Evolutionary conservation across 2,113 vertebrate genomes (phyloP), one percentile per base, ranked within the genome.

Genomic region (Pterocles orientalis): DNA sequence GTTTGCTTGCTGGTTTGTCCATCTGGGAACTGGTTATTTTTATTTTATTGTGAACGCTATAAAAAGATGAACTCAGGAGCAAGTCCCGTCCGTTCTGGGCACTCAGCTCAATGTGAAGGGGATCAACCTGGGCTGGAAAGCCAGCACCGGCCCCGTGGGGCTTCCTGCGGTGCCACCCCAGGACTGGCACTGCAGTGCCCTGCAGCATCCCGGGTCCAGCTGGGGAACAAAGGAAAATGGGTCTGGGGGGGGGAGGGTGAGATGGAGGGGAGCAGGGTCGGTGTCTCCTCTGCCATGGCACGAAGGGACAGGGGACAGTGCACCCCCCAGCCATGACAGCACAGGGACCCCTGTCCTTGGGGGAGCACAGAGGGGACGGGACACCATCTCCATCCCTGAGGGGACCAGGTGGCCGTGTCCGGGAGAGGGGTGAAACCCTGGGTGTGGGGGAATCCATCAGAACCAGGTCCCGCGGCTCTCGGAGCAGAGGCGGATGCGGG

Each of bases 121-220:
- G 70, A 82, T 8, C 51, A 61, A 29, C 47, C 34, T 45, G 65
- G 54, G 48, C 48, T 57, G 56, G n/a, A 36, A 43, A 62, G 43
- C 1, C 2, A 58, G 43, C 6, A 5, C 24, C 0, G 3, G 4
- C 41, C 21, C 26, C 2, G 1, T 5, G 31, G 41, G n/a, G 39
- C 28, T 54, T 33, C 80, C 66, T 3, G 3, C 0, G 4, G 43
- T 9, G 15, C 1, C 3, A 31, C 61, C 25, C 18, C 7, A 9
- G 51, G 6, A 2, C 75, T 31, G 39, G 41, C 48, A 20, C 53
- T 2, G 0, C 1, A 10, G 10, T 24, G 48, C 54, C 31, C 48
- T 39, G 73, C 31, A 12, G 54, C 75, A 26, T 17, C 69, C 41
- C 2, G 1, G 48, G 34, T 9, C n/a, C 25, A 18, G 73, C 31